Percentiles rank a stretch among this genome's conserved stretches.
Conservation (phyloP, 2,113 vertebrate species). For the Talpa occidentalis region DNA sequence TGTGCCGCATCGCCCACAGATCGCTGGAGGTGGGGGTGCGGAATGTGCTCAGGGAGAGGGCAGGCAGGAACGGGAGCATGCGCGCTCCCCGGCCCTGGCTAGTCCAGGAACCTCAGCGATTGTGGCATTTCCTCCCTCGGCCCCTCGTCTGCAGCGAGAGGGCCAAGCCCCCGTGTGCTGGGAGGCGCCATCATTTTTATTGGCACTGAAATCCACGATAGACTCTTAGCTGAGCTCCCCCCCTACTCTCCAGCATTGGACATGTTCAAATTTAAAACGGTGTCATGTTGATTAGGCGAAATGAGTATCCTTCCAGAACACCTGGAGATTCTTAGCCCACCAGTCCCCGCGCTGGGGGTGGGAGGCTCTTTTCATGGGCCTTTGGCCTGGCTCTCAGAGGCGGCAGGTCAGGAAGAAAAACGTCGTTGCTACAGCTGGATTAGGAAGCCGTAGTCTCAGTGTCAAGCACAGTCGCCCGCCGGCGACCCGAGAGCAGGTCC, state of each 20-base stretch:
- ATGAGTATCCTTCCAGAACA: neutral
- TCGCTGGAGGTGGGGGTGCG: fast-evolving
- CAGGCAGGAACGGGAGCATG: fast-evolving
- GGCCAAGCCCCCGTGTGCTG: neutral
- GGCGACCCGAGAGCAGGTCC: fast-evolving
- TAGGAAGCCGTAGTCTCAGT: neutral
- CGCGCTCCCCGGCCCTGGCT: neutral
- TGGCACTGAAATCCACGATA: neutral
- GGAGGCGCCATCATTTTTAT: neutral
- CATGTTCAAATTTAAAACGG: neutral
- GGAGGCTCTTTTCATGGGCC: neutral
- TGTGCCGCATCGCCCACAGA: neutral
- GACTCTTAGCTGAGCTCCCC: neutral
- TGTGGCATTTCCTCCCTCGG: neutral
- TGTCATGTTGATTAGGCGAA: neutral
- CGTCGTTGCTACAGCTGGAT: neutral
- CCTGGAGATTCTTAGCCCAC: neutral
- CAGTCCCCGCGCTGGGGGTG: fast-evolving
- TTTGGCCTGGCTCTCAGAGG: neutral
- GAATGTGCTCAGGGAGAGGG: neutral
- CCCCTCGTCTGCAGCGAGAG: neutral
- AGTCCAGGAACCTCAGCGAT: neutral
- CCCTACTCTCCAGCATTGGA: neutral
- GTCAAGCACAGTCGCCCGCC: fast-evolving
- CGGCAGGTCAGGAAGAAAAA: neutral